Evolutionary conservation across 2,113 vertebrate species (phyloP).

Genomic region (Rhagologus leucostigma): DNA sequence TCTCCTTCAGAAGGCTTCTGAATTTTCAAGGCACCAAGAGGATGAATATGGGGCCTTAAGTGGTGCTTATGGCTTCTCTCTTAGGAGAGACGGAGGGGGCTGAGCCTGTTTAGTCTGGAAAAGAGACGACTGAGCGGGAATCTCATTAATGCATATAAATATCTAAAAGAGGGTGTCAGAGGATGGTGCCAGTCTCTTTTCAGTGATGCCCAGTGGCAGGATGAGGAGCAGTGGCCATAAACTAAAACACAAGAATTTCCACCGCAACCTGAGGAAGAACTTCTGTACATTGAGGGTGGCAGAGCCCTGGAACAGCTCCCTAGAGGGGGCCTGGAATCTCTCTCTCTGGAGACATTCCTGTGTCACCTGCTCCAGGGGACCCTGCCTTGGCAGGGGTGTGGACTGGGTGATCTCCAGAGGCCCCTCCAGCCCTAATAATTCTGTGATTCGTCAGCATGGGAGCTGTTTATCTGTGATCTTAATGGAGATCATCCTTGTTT

Average conservation of each 20-base stretch:
- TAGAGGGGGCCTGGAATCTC: background rate
- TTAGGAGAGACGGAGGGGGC: background rate
- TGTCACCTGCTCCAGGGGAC: background rate
- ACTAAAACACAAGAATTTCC: background rate
- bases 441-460: background rate
- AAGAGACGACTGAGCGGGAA: background rate
- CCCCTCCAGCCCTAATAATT: background rate
- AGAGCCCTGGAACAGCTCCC: background rate
- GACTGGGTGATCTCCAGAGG: background rate
- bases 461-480: background rate
- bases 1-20: background rate
- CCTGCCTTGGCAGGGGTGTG: background rate
- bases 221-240: background rate
- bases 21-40: background rate
- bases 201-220: background rate
- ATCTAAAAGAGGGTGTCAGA: background rate
- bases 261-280: background rate
- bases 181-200: background rate
- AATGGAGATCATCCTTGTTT: background rate
- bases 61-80: background rate
- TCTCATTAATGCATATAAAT: background rate
- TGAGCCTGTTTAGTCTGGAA: background rate
- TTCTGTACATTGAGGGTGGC: background rate
- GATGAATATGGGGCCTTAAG: background rate
- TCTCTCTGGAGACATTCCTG: background rate